Evolutionary conservation across 2,113 vertebrate species (phyloP).

Genomic region (Craseonycteris thonglongyai): DNA sequence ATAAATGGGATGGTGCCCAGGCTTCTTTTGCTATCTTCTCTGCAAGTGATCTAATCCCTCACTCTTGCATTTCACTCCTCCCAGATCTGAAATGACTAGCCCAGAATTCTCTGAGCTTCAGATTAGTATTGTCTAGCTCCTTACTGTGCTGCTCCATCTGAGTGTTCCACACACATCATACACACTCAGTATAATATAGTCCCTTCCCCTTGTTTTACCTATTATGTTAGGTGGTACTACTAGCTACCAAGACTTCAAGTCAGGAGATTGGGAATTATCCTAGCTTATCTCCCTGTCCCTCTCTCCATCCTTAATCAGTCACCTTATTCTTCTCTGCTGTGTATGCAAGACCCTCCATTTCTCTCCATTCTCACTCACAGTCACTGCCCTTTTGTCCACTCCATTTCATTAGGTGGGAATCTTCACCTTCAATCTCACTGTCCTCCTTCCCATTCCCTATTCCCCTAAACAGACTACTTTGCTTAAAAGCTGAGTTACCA

Average conservation of each 20-base stretch:
- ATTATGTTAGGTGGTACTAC: neutral
- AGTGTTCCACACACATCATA: neutral
- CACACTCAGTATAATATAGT: neutral
- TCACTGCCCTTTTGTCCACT: neutral
- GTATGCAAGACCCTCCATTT: neutral
- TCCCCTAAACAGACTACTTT: neutral
- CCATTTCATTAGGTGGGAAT: neutral
- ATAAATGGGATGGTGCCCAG: neutral
- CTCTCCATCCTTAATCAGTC: neutral
- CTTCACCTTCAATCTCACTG: neutral
- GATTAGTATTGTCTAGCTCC: neutral
- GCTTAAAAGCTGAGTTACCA: conserved; percentile 13
- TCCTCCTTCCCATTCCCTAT: neutral
- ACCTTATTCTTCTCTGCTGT: neutral
- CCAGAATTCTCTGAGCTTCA: neutral
- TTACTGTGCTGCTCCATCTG: neutral
- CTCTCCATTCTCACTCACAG: neutral
- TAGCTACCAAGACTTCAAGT: neutral
- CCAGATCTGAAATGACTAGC: neutral
- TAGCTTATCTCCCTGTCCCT: neutral
- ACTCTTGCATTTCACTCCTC: neutral
- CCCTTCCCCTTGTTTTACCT: neutral
- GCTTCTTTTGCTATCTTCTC: neutral
- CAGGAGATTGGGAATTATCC: neutral
- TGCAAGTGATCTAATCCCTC: neutral